Percentiles rank a stretch among this genome's conserved stretches.
Conservation (phyloP, 1,140 invertebrate species). For the Notospermus geniculatus region DNA sequence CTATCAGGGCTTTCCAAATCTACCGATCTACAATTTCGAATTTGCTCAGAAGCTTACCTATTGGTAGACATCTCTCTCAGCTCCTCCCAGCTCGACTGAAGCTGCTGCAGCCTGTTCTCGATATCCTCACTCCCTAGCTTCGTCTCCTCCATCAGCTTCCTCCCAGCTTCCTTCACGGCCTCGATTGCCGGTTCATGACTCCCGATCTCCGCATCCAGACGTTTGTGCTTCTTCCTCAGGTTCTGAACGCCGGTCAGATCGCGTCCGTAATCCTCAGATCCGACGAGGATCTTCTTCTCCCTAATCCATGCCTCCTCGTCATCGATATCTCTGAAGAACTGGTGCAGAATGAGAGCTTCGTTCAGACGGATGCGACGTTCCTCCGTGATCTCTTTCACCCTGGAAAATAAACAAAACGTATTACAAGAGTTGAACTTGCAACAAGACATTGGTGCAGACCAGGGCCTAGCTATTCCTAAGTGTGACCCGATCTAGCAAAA, state of each 20-base stretch:
- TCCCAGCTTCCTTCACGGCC: conserved; percentile 92
- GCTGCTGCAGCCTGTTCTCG: conserved; percentile 67
- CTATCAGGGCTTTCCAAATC: too few species aligned
- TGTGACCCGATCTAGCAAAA: too few species aligned
- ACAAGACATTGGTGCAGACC: too few species aligned
- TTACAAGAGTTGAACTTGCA: not conserved
- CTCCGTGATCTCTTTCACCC: conserved; percentile 83
- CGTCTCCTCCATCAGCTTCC: conserved; percentile 95
- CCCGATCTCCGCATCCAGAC: conserved; percentile 90
- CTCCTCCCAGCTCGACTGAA: conserved; percentile 87
- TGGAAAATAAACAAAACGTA: conserved; percentile 21
- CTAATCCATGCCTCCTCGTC: conserved; percentile 99
- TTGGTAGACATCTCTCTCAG: conserved; percentile 79
- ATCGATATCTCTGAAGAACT: conserved; percentile 99
- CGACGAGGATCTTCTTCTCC: conserved; percentile 96
- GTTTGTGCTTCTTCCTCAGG: conserved; percentile 96
- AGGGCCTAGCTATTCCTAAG: too few species aligned
- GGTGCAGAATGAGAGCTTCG: conserved; percentile 96
- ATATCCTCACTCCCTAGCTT: conserved; percentile 92
- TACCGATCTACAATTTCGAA: too few species aligned
- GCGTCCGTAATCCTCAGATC: conserved; percentile 96
- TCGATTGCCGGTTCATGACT: conserved; percentile 93
- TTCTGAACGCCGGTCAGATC: conserved; percentile 98
- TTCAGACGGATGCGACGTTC: conserved; percentile 83
- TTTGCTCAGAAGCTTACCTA: too few species aligned